Conservation (phyloP, 2,888 invertebrate genomes). For the Fragum whitleyi region DNA sequence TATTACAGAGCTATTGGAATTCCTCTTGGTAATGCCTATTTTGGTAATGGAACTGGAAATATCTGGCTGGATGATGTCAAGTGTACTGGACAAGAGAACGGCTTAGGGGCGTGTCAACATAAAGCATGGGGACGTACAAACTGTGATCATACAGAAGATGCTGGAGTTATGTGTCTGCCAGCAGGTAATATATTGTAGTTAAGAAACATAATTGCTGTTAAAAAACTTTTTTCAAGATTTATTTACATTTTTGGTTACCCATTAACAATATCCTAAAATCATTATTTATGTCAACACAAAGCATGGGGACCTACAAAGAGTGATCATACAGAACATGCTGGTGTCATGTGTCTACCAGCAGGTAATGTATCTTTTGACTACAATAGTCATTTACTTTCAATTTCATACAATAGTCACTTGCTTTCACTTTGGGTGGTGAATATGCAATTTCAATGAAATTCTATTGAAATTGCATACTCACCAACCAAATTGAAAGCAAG, state of each 20-base stretch:
- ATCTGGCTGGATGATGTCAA: conserved; percentile 76
- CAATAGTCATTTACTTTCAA: too few relatives aligned
- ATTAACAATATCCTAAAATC: too few relatives aligned
- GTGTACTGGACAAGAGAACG: conserved; percentile 71
- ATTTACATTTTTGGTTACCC: too few relatives aligned
- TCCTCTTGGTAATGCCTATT: conserved; percentile 68
- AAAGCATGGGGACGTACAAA: conserved; percentile 69
- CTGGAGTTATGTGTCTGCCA: conserved; percentile 71
- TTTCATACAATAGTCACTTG: too few relatives aligned
- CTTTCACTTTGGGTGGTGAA: too few relatives aligned
- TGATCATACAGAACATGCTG: conserved; percentile 71
- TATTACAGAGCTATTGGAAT: conserved; percentile 63
- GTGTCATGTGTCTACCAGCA: conserved; percentile 69
- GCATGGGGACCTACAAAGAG: conserved; percentile 71
- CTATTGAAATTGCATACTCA: too few relatives aligned
- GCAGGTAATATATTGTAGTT: neutral
- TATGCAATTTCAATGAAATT: too few relatives aligned
- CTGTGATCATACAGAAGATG: conserved; percentile 73
- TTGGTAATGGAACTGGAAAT: conserved; percentile 66
- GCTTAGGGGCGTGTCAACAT: conserved; percentile 70
- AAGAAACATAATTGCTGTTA: too few relatives aligned
- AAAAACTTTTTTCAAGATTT: too few relatives aligned
- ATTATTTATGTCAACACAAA: too few relatives aligned
- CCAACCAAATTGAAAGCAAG: too few relatives aligned
- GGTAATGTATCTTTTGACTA: too few relatives aligned